phyloP scores from a whole-genome alignment of 2,797 vertebrate species.

The Dendrocincla tyrannina region DNA sequence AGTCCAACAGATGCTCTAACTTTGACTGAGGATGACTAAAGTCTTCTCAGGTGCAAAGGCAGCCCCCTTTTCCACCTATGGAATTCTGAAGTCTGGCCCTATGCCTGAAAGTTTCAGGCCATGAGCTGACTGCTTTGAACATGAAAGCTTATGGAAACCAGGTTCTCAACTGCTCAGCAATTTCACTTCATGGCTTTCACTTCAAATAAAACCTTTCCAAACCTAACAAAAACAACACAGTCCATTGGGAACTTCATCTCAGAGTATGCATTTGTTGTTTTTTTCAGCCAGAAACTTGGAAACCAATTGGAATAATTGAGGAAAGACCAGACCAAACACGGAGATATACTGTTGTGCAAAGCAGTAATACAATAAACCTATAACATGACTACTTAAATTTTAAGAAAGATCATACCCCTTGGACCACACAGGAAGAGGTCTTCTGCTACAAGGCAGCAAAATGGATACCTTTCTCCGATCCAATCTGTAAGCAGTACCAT shows the following conservation, averaged over 20 bases:
- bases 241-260: neutral
- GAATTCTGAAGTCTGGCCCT: neutral
- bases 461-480: neutral
- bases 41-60: neutral
- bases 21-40: neutral
- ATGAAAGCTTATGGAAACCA: neutral
- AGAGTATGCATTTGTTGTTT: neutral
- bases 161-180: neutral
- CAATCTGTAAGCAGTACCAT: neutral
- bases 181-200: neutral
- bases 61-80: neutral
- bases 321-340: neutral
- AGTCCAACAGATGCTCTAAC: neutral
- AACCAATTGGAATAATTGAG: neutral
- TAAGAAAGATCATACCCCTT: neutral
- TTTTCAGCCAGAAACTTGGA: neutral
- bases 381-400: neutral
- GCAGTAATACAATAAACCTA: fast-evolving
- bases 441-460: neutral
- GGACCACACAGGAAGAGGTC: neutral
- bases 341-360: neutral
- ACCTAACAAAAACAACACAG: neutral
- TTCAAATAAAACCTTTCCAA: neutral
- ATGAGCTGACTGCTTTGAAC: neutral
- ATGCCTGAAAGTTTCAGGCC: neutral